Evolutionary conservation across 2,113 vertebrate genomes (phyloP), one percentile per base, ranked within the genome.

Genomic region (Lethenteron camtschaticum): DNA sequence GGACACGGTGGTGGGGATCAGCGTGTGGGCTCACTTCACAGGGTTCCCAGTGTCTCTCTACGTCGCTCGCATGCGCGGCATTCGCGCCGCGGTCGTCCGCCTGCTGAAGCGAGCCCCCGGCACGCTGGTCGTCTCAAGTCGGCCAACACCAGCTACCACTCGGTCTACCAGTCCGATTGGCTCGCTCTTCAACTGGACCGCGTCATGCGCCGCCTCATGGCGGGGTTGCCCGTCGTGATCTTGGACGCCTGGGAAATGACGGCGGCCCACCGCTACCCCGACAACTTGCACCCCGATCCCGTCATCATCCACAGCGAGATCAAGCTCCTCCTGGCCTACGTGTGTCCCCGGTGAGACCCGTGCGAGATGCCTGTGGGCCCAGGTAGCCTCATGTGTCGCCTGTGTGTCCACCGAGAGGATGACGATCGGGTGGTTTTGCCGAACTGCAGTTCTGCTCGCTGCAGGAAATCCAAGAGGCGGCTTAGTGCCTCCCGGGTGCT

Each of bases 231-330:
- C 3, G 75, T 79, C 4, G 75, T 73, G 14, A 68, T 78, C 56
- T 18, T 79, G 2, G 78, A 79, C 12, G 72, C 68, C 12, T 79
- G 77, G 77, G 76, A 77, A 71, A 79, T 79, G 78, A 78, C 77
- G 2, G 74, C 78, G 55, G 76, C 76, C 60, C 77, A 79, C 68
- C 76, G 76, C 60, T 68, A 71, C 4, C 68, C 57, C 6, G 73
- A 75, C 1, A 56, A 74, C 57, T 76, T 75, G 60, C 75, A 78
- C 58, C 70, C 74, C 12, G 55, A 57, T 2, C 63, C 60, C 9
- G 20, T 69, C 5, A 73, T 78, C 9, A 71, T 78, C 9, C 56
- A 58, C 59, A 78, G 76, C 20, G 75, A 78, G 13, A 72, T 76
- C 13, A 73, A 76, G 69, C 70, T 77, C 55, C 74, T 77, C 60